A percentile compares a stretch with the other conserved stretches of the same genome.
phyloP scores from a whole-genome alignment of 2,888 invertebrate species.

The Acanthosepion pharaonis region DNA sequence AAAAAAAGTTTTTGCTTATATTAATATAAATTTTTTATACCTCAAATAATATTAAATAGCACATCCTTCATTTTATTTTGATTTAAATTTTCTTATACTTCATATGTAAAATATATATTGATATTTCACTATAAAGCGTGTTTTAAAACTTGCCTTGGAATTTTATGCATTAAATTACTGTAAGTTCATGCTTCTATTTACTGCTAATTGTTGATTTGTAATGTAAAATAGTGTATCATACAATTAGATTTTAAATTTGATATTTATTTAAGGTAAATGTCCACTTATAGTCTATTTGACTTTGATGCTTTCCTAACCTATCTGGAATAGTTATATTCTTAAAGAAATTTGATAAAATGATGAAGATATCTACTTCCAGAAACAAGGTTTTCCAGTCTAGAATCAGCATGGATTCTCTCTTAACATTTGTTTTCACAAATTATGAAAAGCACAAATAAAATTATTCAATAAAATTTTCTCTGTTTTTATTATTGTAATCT shows the following conservation, averaged over 20 bases:
- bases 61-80: no score
- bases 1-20: no score
- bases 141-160: neutral
- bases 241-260: constrained; percentile 1
- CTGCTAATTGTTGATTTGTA: neutral
- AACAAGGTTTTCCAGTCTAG: constrained; percentile 33
- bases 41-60: no score
- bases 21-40: no score
- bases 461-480: neutral
- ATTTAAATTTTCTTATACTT: no score
- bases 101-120: neutral
- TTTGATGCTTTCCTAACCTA: neutral
- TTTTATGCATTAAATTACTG: neutral
- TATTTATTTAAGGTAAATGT: neutral
- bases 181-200: neutral
- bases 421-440: constrained; percentile 56
- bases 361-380: neutral
- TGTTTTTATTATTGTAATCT: neutral
- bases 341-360: neutral
- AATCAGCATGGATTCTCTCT: neutral
- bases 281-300: neutral
- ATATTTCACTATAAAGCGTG: neutral
- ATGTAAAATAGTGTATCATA: neutral
- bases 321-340: no score
- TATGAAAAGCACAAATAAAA: constrained; percentile 54